These are phyloP conservation scores for Rhadinocentrus ornatus DNA, from an alignment of 2,797 vertebrate genomes.

Conservation along the genomic window DNA sequence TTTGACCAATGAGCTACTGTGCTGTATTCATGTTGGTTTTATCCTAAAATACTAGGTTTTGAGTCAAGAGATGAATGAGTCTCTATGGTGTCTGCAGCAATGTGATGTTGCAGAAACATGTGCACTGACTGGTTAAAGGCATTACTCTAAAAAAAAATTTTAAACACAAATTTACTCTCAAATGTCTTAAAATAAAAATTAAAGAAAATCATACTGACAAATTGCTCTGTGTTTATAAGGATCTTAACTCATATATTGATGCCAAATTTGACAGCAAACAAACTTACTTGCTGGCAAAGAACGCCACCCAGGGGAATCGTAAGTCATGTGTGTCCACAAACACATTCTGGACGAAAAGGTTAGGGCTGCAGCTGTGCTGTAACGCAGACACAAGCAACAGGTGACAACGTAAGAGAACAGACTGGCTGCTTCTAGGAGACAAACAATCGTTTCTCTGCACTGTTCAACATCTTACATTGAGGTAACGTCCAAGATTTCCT, in stretches of 20 bases:
- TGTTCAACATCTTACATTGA: conserved; percentile 86
- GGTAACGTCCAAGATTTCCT: conserved; percentile 96
- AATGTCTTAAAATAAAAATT: background rate
- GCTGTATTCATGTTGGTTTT: too few relatives aligned
- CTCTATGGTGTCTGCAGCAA: too few relatives aligned
- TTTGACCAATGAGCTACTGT: too few relatives aligned
- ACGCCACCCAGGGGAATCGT: conserved; percentile 98
- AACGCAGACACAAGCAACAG: conserved; percentile 32
- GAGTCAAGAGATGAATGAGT: too few relatives aligned
- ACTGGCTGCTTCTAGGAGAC: background rate
- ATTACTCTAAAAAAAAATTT: too few relatives aligned
- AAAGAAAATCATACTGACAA: too few relatives aligned
- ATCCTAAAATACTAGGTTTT: too few relatives aligned
- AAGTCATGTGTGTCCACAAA: conserved; percentile 98
- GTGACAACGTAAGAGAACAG: background rate
- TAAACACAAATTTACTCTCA: background rate
- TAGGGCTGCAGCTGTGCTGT: conserved; percentile 98
- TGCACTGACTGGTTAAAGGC: too few relatives aligned
- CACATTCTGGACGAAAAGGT: conserved; percentile 98
- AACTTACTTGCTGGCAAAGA: conserved; percentile 99
- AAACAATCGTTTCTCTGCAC: background rate
- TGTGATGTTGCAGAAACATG: too few relatives aligned
- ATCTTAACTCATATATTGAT: background rate
- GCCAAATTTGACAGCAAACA: background rate
- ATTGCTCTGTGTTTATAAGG: too few relatives aligned